Base-by-base conservation (phyloP, 2,113 vertebrate genomes). In the Galbula dea region DNA sequence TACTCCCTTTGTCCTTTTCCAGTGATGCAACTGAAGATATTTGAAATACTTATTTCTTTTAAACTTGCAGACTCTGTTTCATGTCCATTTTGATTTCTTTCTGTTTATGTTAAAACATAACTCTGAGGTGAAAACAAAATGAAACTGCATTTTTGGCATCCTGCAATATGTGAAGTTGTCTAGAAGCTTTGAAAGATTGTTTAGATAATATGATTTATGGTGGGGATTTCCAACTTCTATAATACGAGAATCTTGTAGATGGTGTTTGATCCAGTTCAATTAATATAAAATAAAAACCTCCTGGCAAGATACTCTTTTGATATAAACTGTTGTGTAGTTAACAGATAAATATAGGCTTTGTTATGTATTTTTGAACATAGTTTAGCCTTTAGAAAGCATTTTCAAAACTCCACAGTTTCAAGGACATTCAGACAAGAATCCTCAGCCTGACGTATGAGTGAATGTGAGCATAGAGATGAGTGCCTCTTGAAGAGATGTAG, bases 221-320 rank as follows among this genome's bases (percentile, higher is more conserved):
- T 67, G 97, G 97, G 97, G 86, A 94, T 97, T 98, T 97, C 96
- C 97, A 97, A 1, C 82, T 80, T 86, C 69, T 96, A 43, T 95
- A 92, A 83, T 46, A 41, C 69, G 67, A 96, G 66, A 69, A 94
- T 90, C 79, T 91, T 83, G 63, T 93, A 87, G 86, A 91, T 95
- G 68, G 58, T 0, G 30, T 96, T 95, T 96, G 86, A 96, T 94
- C 69, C 80, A 34, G 76, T 83, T 95, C 87, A 91, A 84, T 89
- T 94, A 94, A 95, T 92, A 85, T 82, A 72, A 95, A 94, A 84
- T 83, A 83, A 88, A 94, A 95, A 86, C 76, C 96, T 96, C 22
- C 88, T 89, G 95, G 96, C 94, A 96, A 94, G 78, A 74, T 91
- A 87, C 11, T 87, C 55, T 87, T 94, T 94, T 93, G 96, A 95